Conservation (phyloP, 2,888 invertebrate genomes). For the Apodemia hepburni region DNA sequence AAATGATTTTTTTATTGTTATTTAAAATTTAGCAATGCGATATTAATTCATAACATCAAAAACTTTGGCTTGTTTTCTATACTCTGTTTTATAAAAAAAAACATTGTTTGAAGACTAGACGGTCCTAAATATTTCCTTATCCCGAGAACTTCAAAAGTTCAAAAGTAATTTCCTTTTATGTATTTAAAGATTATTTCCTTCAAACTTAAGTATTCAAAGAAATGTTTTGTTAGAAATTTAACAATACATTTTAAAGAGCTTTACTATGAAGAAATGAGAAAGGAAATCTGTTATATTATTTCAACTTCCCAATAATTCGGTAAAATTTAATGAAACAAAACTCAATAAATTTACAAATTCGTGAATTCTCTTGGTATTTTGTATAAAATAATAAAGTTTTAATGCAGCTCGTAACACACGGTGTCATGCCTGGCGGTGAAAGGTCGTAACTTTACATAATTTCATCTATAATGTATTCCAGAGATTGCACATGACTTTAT, state of each 20-base stretch:
- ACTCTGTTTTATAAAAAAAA: too few species aligned
- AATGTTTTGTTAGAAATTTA: neutral
- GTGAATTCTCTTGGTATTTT: constrained; percentile 18
- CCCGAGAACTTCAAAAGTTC: neutral
- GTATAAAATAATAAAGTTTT: constrained; percentile 22
- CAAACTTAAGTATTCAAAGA: neutral
- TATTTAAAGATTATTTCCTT: neutral
- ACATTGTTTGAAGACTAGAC: neutral
- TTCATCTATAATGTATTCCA: constrained; percentile 8
- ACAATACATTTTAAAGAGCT: neutral
- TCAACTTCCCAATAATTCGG: neutral
- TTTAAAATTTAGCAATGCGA: too few species aligned
- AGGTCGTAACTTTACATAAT: constrained; percentile 16
- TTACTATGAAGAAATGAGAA: neutral
- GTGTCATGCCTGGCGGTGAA: constrained; percentile 10
- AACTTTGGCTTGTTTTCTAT: too few species aligned
- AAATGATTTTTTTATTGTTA: too few species aligned
- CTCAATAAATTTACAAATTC: constrained; percentile 18
- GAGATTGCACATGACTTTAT: neutral
- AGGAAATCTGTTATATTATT: neutral
- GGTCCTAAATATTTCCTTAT: neutral
- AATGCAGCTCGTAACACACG: constrained; percentile 21
- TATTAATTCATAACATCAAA: too few species aligned
- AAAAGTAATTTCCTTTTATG: neutral
- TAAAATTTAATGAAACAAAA: constrained; percentile 18